Conservation (phyloP, 2,888 invertebrate genomes). For the Dryobotodes eremita region DNA sequence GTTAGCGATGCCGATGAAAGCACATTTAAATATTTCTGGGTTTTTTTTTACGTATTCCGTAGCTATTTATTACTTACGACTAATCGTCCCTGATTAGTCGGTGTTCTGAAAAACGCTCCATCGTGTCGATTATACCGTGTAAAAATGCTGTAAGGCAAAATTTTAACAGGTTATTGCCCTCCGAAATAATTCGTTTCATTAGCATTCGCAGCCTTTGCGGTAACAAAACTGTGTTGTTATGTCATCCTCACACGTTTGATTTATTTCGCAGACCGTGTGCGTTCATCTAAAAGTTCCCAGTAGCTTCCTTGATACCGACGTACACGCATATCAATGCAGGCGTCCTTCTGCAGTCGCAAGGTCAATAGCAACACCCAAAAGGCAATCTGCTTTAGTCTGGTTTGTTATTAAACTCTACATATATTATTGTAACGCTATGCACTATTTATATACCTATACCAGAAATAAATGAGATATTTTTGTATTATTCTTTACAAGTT, state of each 20-base stretch:
- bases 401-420: constrained; percentile 1
- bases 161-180: constrained; percentile 18
- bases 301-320: constrained; percentile 30
- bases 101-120: not conserved
- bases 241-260: not conserved
- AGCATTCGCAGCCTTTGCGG: not conserved
- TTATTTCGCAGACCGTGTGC: not conserved
- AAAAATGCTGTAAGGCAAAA: not conserved
- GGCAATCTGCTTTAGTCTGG: constrained; percentile 20
- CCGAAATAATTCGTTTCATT: not conserved
- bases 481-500: not conserved
- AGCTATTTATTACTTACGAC: not conserved
- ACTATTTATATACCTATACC: not conserved
- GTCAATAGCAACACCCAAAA: constrained; percentile 8
- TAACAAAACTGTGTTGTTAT: not conserved
- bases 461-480: constrained; percentile 11
- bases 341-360: constrained; percentile 40
- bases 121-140: not conserved
- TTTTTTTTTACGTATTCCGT: not conserved
- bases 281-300: constrained; percentile 34
- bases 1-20: not conserved
- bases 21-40: not conserved
- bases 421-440: not conserved
- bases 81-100: not conserved
- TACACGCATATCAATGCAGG: constrained; percentile 20